A percentile compares a stretch with the other conserved stretches of the same genome.
Conservation (phyloP, 2,113 vertebrate species). For the Paradisaea rubra region DNA sequence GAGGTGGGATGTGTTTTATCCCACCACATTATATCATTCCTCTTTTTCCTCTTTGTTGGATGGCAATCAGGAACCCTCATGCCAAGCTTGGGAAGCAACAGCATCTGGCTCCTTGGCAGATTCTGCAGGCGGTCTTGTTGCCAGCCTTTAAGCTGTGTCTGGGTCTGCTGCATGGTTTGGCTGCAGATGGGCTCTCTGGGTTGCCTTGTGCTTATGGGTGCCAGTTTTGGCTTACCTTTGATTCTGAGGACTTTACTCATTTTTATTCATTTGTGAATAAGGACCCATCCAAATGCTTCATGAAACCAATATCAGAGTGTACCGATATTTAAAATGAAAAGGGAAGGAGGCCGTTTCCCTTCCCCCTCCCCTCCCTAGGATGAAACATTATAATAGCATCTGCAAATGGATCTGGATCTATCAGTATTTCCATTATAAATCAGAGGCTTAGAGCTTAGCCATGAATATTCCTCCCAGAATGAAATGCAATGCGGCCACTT, state of each 20-base stretch:
- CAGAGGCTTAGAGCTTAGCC: slow-evolving; percentile 49
- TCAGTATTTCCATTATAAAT: slow-evolving; percentile 63
- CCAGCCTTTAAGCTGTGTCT: slow-evolving; percentile 83
- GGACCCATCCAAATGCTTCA: slow-evolving; percentile 77
- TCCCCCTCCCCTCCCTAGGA: slow-evolving; percentile 32
- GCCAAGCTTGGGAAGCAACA: slow-evolving; percentile 85
- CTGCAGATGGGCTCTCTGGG: slow-evolving; percentile 83
- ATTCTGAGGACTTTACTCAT: slow-evolving; percentile 82
- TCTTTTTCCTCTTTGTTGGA: slow-evolving; percentile 84
- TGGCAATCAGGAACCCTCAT: slow-evolving; percentile 80
- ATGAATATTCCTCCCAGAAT: slow-evolving; percentile 50
- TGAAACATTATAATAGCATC: slow-evolving; percentile 62
- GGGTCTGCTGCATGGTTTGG: slow-evolving; percentile 82
- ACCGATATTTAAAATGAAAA: slow-evolving; percentile 62
- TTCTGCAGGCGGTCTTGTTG: slow-evolving; percentile 77
- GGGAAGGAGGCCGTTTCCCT: slow-evolving; percentile 33
- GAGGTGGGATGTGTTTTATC: slow-evolving; percentile 84
- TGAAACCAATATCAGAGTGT: slow-evolving; percentile 72
- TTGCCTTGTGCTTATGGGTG: slow-evolving; percentile 83
- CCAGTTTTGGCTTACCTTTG: slow-evolving; percentile 82
- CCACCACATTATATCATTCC: slow-evolving; percentile 84
- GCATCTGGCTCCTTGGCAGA: slow-evolving; percentile 83
- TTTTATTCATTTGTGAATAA: slow-evolving; percentile 83
- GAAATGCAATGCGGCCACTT: neutral
- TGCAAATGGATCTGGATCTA: slow-evolving; percentile 61